Evolutionary conservation across 2,113 vertebrate species (phyloP).

Genomic region (Corynorhinus townsendii): DNA sequence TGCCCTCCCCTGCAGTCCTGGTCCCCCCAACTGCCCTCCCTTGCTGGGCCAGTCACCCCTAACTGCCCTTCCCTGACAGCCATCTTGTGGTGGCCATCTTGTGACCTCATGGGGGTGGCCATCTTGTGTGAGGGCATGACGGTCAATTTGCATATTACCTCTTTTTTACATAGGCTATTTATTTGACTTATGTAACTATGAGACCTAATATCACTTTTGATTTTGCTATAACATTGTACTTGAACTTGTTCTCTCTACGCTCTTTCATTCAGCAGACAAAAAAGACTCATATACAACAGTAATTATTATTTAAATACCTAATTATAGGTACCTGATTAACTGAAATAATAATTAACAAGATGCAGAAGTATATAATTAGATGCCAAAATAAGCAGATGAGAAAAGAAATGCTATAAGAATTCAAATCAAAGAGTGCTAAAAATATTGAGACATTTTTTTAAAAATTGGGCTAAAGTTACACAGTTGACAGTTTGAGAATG

Average conservation of each 20-base stretch:
- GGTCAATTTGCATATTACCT: too few relatives aligned
- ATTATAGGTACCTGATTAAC: conserved; percentile 29
- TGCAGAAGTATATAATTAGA: conserved; percentile 11
- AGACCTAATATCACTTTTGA: not conserved
- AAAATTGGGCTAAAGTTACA: not conserved
- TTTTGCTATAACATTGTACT: not conserved
- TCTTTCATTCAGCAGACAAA: not conserved
- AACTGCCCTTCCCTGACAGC: too few relatives aligned
- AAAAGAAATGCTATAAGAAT: not conserved
- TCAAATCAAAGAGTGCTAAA: not conserved
- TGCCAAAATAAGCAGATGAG: not conserved
- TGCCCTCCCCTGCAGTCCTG: too few relatives aligned
- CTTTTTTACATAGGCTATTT: not conserved
- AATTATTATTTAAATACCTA: conserved; percentile 41
- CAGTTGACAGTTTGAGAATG: not conserved
- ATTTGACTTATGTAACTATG: not conserved
- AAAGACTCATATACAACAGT: not conserved
- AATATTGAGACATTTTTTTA: not conserved
- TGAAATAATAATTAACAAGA: conserved; percentile 44
- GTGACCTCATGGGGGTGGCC: too few relatives aligned
- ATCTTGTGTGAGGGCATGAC: too few relatives aligned
- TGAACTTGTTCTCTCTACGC: not conserved
- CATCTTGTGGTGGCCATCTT: too few relatives aligned
- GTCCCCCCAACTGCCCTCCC: too few relatives aligned
- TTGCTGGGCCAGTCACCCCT: too few relatives aligned